Percentiles rank a stretch among this genome's conserved stretches.
phyloP scores from a whole-genome alignment of 2,888 invertebrate species.

The Campoplex nolae region DNA sequence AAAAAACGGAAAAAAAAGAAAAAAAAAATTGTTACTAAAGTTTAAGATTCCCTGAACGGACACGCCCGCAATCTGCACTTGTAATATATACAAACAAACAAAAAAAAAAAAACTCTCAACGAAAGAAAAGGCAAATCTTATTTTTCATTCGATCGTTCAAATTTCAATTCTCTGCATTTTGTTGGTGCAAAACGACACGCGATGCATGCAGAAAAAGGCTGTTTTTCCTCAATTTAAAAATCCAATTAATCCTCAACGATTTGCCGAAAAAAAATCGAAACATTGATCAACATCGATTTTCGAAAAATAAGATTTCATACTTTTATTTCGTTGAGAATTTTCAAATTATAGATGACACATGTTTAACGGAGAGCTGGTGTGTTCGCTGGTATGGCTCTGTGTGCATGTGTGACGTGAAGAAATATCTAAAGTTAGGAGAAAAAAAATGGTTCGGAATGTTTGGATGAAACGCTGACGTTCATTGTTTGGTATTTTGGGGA shows the following conservation, averaged over 20 bases:
- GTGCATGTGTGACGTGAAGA: slow-evolving; percentile 8
- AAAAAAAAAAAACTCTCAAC: slow-evolving; percentile 20
- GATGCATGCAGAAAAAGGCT: not conserved
- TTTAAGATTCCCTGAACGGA: slow-evolving; percentile 39
- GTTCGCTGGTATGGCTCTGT: not conserved
- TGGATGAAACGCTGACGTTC: slow-evolving; percentile 59
- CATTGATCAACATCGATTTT: not conserved
- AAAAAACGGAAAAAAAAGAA: slow-evolving; percentile 58
- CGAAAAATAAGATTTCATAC: not conserved
- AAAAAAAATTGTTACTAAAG: slow-evolving; percentile 72
- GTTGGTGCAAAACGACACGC: not conserved
- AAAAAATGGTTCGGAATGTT: slow-evolving; percentile 68
- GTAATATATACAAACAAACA: slow-evolving; percentile 60
- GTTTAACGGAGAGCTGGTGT: slow-evolving; percentile 23
- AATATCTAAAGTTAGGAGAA: slow-evolving; percentile 5
- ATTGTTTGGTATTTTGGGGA: slow-evolving; percentile 43
- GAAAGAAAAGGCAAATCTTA: slow-evolving; percentile 16
- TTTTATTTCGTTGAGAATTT: slow-evolving; percentile 43
- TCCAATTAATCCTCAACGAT: not conserved
- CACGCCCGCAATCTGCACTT: slow-evolving; percentile 53
- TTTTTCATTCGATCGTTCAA: not conserved
- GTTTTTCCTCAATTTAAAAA: not conserved
- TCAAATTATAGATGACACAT: slow-evolving; percentile 19
- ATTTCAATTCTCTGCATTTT: not conserved
- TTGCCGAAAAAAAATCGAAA: not conserved